A percentile compares a stretch with the other conserved stretches of the same genome.
Evolutionary conservation across 2,888 invertebrate species (phyloP).

Genomic region (Marronus borbonicus): DNA sequence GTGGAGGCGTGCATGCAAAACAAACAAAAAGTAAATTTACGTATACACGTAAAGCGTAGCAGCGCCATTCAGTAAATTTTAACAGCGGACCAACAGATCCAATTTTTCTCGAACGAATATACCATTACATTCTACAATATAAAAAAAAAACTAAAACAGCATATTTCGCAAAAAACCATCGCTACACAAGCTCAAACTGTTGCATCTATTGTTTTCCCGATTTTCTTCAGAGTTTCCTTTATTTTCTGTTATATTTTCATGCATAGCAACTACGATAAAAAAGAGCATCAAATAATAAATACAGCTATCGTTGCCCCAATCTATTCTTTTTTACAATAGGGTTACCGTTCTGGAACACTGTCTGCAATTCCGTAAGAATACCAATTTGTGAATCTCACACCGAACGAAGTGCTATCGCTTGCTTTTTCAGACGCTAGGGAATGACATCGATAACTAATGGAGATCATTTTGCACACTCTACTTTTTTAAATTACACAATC

Average conservation of each 20-base stretch:
- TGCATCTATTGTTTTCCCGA: neutral
- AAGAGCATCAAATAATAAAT: conserved; percentile 11
- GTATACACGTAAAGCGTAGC: neutral
- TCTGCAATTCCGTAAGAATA: conserved; percentile 1
- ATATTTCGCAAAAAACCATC: neutral
- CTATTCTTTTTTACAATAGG: neutral
- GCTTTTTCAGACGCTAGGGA: too few species aligned
- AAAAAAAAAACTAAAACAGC: neutral
- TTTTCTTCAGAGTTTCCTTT: neutral
- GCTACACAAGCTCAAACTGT: conserved; percentile 1
- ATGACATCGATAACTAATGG: too few species aligned
- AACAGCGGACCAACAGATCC: neutral
- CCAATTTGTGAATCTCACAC: neutral
- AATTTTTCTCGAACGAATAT: conserved; percentile 30
- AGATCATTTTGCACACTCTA: too few species aligned
- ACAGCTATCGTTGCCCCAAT: neutral
- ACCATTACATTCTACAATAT: conserved; percentile 9
- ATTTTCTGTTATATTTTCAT: conserved; percentile 7
- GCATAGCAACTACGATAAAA: neutral
- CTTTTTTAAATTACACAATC: too few species aligned
- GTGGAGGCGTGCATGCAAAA: neutral
- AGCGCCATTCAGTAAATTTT: conserved; percentile 15
- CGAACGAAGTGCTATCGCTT: too few species aligned
- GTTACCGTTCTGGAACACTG: neutral
- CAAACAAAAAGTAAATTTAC: too few species aligned